A percentile compares a stretch with the other conserved stretches of the same genome.
phyloP scores from a whole-genome alignment of 2,113 vertebrate species.

The Clarias magur region DNA sequence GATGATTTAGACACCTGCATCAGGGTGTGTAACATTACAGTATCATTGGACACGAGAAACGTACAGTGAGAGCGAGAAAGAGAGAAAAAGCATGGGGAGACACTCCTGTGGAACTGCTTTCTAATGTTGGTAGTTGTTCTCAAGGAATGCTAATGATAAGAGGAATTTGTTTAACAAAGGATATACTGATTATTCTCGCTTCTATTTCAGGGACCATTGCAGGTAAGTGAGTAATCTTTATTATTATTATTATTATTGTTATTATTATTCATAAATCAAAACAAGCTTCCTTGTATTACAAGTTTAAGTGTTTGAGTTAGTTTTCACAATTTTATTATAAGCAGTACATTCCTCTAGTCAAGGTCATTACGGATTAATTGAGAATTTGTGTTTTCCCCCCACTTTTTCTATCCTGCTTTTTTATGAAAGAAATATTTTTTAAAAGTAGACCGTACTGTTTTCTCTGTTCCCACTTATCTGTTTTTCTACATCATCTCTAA shows the following conservation, averaged over 20 bases:
- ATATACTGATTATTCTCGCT: slow-evolving; percentile 26
- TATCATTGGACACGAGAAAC: slow-evolving; percentile 5
- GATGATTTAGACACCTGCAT: slow-evolving; percentile 35
- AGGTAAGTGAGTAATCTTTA: slow-evolving; percentile 39
- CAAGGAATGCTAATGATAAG: slow-evolving; percentile 12
- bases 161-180: slow-evolving; percentile 1
- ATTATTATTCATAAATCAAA: background rate
- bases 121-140: slow-evolving; percentile 17
- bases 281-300: slow-evolving; percentile 2
- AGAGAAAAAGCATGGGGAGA: background rate
- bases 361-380: background rate
- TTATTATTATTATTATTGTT: background rate
- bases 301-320: background rate
- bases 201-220: slow-evolving; percentile 25
- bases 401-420: background rate
- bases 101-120: background rate
- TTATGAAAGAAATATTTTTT: background rate
- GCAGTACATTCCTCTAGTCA: background rate
- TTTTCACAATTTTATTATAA: background rate
- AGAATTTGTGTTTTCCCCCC: background rate
- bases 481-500: background rate
- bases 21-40: slow-evolving; percentile 13
- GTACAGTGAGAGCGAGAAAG: background rate
- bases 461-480: background rate
- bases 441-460: too few relatives aligned